Base-by-base conservation (phyloP, 2,888 invertebrate genomes). In the Torymus aiolomorphi region DNA sequence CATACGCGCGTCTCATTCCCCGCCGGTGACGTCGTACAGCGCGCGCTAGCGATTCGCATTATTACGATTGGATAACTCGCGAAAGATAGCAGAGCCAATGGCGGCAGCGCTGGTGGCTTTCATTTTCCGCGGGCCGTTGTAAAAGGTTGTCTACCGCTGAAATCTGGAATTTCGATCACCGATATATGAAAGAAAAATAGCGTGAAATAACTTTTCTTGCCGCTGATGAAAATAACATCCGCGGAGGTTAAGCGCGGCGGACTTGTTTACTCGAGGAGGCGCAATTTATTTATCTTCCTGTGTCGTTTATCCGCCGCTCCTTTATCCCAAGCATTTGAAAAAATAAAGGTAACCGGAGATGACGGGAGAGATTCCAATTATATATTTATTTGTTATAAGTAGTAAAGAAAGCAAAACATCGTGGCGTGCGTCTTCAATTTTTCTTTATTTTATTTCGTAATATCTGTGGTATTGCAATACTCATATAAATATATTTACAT, bases 181-280 rank as follows among this genome's bases (percentile, higher is more conserved):
- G 57, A 73, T 74, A 74, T 57, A 79, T 63, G 54, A 69, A 79
- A 79, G 78, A 78, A 78, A 78, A 78, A 75, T 79, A 79, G 79
- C 79, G 70, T 74, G 74, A 79, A 79, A 79, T 79, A 79, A 75
- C 79, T 74, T 79, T 78, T 65, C 79, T 75, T 59, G 12, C 61
- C 31, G 18, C 70, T 14, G 61, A 73, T 54, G 56, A 62, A 72
- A 78, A 73, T 52, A 78, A 69, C 73, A 57, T 54, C 24, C 16
- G 42, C 20, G 52, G 16, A 8, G 62, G 13, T 42, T 31, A 52
- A 66, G 66, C 67, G 67, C 52, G 16, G 67, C 52, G 16, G 56
- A 18, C 31, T 66, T 77, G 72, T 72, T 78, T 78, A 51, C 54
- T 8, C 49, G 42, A 31, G 71, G 62, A 65, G n/a, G 31, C 24